Percentiles rank a stretch among this genome's conserved stretches.
phyloP scores from a whole-genome alignment of 2,797 vertebrate genomes.

The Cheirogaleus major region DNA sequence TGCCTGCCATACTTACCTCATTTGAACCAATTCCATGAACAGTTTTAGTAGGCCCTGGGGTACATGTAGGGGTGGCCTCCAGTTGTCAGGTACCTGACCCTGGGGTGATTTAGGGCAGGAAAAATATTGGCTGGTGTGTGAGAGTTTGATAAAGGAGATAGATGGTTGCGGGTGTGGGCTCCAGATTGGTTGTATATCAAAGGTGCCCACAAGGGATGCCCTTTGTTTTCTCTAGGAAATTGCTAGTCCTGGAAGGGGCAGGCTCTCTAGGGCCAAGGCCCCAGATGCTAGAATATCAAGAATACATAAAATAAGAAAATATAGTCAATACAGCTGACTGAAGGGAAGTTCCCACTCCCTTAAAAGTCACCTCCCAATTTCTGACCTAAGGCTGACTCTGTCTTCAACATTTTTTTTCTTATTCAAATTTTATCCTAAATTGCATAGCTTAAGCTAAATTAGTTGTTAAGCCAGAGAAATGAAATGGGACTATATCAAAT shows the following conservation, averaged over 20 bases:
- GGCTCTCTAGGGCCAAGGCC: neutral
- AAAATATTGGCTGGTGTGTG: neutral
- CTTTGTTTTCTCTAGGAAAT: neutral
- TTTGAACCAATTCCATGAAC: neutral
- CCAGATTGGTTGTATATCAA: neutral
- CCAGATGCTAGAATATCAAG: neutral
- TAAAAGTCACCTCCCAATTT: neutral
- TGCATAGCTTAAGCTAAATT: neutral
- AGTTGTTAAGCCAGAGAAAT: neutral
- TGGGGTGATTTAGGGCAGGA: neutral
- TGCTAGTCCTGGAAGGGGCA: too few species aligned
- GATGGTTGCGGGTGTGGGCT: too few species aligned
- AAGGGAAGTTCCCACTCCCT: neutral
- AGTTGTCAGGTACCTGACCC: neutral
- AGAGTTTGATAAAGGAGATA: neutral
- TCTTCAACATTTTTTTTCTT: neutral
- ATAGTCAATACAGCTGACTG: neutral
- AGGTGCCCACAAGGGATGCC: neutral
- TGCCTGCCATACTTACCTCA: neutral
- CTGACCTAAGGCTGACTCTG: neutral
- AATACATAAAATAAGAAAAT: neutral
- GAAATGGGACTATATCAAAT: neutral
- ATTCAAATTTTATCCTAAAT: neutral
- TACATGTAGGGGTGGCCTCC: fast-evolving
- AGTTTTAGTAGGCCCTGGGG: neutral